Conservation (phyloP, 2,113 vertebrate species). For the Morphnarchus princeps region DNA sequence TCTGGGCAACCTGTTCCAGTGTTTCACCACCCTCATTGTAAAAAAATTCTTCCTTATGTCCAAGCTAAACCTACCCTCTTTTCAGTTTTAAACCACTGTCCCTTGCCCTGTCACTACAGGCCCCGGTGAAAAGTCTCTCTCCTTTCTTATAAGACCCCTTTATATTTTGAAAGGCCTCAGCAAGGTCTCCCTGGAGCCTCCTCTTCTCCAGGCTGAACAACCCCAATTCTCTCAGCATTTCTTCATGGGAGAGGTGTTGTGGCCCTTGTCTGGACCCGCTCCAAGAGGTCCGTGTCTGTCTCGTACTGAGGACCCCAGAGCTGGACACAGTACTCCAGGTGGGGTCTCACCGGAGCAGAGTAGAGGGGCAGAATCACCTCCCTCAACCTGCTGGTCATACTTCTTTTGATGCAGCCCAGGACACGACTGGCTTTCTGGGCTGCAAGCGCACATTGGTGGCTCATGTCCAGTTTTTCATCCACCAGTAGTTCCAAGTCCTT, state of each 20-base stretch:
- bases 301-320: not conserved
- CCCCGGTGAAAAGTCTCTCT: not conserved
- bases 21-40: not conserved
- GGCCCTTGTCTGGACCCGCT: not conserved
- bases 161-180: not conserved
- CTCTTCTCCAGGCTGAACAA: not conserved
- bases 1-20: not conserved
- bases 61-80: not conserved
- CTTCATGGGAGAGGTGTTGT: not conserved
- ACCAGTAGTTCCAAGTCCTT: not conserved
- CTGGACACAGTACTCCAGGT: not conserved
- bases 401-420: not conserved
- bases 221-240: not conserved
- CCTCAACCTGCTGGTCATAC: not conserved
- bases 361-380: not conserved
- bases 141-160: not conserved
- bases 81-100: not conserved
- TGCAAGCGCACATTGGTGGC: accelerated
- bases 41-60: not conserved
- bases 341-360: not conserved
- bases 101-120: not conserved
- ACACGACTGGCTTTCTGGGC: not conserved
- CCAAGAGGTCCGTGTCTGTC: not conserved
- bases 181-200: not conserved
- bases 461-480: not conserved